Evolutionary conservation across 1,140 invertebrate species (phyloP).

Genomic region (Diorhabda sublineata): DNA sequence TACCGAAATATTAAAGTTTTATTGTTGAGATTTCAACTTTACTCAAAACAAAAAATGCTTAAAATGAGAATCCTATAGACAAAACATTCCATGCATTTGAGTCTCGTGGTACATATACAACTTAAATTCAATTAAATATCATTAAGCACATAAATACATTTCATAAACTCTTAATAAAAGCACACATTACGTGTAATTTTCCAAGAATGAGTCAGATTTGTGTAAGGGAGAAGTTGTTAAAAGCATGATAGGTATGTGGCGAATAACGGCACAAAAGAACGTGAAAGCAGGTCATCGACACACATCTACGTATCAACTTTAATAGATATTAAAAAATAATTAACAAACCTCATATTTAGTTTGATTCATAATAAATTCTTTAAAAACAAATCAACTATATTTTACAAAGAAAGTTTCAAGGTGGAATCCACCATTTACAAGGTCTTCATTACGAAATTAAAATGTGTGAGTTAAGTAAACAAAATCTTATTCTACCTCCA

Average conservation of each 20-base stretch:
- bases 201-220: neutral
- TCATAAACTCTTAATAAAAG: neutral
- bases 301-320: neutral
- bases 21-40: too few relatives aligned
- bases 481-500: too few relatives aligned
- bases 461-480: neutral
- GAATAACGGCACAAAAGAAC: slow-evolving; percentile 1
- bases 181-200: neutral
- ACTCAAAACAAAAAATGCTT: too few relatives aligned
- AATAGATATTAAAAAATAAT: neutral
- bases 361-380: too few relatives aligned
- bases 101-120: too few relatives aligned
- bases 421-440: neutral
- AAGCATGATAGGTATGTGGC: neutral
- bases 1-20: too few relatives aligned
- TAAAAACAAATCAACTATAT: neutral
- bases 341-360: too few relatives aligned
- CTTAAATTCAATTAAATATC: too few relatives aligned
- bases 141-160: too few relatives aligned
- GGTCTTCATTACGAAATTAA: slow-evolving; percentile 1
- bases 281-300: slow-evolving; percentile 1
- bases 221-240: slow-evolving; percentile 2
- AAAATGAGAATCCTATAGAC: too few relatives aligned
- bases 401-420: neutral
- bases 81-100: too few relatives aligned